Base-by-base conservation (phyloP, 2,888 invertebrate genomes). In the Netelia fuscicornis region DNA sequence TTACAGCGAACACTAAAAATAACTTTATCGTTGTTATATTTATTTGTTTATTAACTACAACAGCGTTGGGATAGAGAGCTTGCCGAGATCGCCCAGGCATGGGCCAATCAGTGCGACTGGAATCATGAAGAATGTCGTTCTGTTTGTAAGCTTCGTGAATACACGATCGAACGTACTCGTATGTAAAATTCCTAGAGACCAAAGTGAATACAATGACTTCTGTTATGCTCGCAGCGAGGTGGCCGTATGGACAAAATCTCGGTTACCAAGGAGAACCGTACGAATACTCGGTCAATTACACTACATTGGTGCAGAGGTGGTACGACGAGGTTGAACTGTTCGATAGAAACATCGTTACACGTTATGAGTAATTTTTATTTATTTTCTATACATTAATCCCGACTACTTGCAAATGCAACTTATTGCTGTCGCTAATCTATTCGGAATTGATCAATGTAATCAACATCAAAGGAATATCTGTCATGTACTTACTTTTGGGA, bases 81-180 rank as follows among this genome's bases (percentile, higher is more conserved):
- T 60, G 94, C 92, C 0, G 10, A 54, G 0, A 89, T 94, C 52
- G 94, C 94, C 1, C 93, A 94, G 83, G 89, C 92, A 74, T 95
- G 94, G 94, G 94, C 93, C 8, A 90, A 92, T 64, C 94, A 94
- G 81, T 95, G 95, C 84, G 80, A 87, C 2, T 93, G 89, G 76
- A 89, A 85, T 0, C 93, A 94, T 81, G 94, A 94, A 81, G 58
- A 86, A 0, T 94, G 94, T 86, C 90, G 94, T 84, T 90, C 93
- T 86, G 89, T 90, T 70, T 89, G 94, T 93, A 88, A 89, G 81
- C 85, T 60, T 44, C 23, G 93, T 86, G 88, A 94, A 86, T 90
- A 92, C 84, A 8, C 37, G 1, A 6, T 37, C 37, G 37, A 37
- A 37, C 37, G 5, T 37, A 37, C 8, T 37, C 6, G 37, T 6